A percentile compares a stretch with the other conserved stretches of the same genome.
These are phyloP conservation scores for Engraulis encrasicolus DNA, from an alignment of 2,113 vertebrate species.

Conservation along the genomic window DNA sequence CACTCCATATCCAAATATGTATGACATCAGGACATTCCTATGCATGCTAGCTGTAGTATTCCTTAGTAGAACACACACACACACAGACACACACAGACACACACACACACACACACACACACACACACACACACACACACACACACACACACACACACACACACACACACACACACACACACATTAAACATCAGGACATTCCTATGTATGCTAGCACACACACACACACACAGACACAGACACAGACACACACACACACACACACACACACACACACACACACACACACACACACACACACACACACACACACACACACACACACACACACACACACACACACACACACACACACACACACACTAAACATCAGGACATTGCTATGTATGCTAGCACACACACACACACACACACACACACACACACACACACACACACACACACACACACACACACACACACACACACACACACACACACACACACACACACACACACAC, in stretches of 20 bases:
- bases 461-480: not conserved
- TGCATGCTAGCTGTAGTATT: no score
- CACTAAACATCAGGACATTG: no score
- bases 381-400: not conserved
- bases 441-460: not conserved
- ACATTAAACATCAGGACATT: no score
- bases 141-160: not conserved
- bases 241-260: not conserved
- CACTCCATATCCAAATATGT: not conserved
- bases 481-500: not conserved
- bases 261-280: not conserved
- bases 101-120: not conserved
- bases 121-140: constrained; percentile 22
- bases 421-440: not conserved
- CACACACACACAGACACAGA: no score
- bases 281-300: not conserved
- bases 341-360: constrained; percentile 7
- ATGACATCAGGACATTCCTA: no score
- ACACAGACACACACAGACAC: constrained; percentile 20
- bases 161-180: constrained; percentile 17
- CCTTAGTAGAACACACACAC: not conserved
- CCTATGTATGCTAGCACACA: no score
- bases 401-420: not conserved
- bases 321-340: not conserved
- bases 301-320: not conserved